Percentiles rank a stretch among this genome's conserved stretches.
phyloP scores from a whole-genome alignment of 2,113 vertebrate species.

The Gnathonemus longibarbis region DNA sequence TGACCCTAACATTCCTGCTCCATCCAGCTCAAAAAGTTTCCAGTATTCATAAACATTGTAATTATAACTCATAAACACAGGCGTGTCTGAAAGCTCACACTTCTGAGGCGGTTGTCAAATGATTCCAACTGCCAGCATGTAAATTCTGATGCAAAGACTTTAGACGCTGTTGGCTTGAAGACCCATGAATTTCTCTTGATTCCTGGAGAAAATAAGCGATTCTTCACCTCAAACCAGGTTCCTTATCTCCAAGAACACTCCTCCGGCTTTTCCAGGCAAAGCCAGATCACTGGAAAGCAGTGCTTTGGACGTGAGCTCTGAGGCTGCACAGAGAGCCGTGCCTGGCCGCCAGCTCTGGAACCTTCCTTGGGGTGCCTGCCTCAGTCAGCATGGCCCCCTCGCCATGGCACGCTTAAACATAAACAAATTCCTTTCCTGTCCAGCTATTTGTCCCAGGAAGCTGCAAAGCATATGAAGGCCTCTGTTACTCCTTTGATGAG shows the following conservation, averaged over 20 bases:
- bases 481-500: neutral
- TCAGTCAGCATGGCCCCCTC: neutral
- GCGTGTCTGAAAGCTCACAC: neutral
- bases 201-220: neutral
- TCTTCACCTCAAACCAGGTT: neutral
- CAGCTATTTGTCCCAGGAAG: neutral
- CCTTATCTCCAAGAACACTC: neutral
- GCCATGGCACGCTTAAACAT: neutral
- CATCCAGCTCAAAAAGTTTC: neutral
- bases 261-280: neutral
- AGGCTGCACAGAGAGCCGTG: neutral
- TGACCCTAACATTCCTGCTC: neutral
- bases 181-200: neutral
- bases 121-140: neutral
- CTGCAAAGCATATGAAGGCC: neutral
- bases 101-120: neutral
- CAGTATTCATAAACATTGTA: neutral
- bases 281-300: neutral
- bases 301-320: neutral
- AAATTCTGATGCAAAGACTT: neutral
- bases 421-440: neutral
- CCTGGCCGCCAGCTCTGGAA: neutral
- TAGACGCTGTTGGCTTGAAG: neutral
- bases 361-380: neutral
- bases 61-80: neutral